Evolutionary conservation across 1,140 invertebrate genomes (phyloP).

Genomic region (Rhopalosiphum maidis): DNA sequence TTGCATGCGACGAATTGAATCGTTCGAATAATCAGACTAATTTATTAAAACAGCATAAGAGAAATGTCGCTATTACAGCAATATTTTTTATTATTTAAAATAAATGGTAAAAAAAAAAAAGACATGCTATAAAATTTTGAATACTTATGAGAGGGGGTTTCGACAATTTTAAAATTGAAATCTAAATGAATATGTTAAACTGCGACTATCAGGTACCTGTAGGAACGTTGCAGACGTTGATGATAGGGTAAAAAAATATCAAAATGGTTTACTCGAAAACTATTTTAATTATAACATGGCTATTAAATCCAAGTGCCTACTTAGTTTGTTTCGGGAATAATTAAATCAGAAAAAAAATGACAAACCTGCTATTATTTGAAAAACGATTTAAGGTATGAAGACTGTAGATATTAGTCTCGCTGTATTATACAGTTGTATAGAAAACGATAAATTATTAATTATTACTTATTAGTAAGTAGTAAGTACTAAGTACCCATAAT

Average conservation of each 20-base stretch:
- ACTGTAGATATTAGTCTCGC: too few species aligned
- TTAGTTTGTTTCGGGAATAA: too few species aligned
- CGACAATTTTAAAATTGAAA: not conserved
- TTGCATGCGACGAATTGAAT: too few species aligned
- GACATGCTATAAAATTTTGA: not conserved
- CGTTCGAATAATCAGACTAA: too few species aligned
- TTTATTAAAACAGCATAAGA: too few species aligned
- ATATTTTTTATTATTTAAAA: too few species aligned
- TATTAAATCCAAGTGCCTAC: not conserved
- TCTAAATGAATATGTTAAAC: not conserved
- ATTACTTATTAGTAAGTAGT: not conserved
- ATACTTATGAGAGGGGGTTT: not conserved
- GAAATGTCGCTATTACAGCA: too few species aligned
- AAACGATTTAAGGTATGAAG: not conserved
- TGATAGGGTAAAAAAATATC: not conserved
- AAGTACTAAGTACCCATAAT: not conserved
- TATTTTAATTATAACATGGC: not conserved
- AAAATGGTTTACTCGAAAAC: not conserved
- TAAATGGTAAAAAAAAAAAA: not conserved
- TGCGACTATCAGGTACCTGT: not conserved
- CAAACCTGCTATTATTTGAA: not conserved
- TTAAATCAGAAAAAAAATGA: not conserved
- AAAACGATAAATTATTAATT: not conserved
- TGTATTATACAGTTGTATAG: too few species aligned
- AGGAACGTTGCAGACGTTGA: too few species aligned